These are phyloP conservation scores for Antennarius striatus DNA, from an alignment of 2,113 vertebrate species.

Conservation along the genomic window DNA sequence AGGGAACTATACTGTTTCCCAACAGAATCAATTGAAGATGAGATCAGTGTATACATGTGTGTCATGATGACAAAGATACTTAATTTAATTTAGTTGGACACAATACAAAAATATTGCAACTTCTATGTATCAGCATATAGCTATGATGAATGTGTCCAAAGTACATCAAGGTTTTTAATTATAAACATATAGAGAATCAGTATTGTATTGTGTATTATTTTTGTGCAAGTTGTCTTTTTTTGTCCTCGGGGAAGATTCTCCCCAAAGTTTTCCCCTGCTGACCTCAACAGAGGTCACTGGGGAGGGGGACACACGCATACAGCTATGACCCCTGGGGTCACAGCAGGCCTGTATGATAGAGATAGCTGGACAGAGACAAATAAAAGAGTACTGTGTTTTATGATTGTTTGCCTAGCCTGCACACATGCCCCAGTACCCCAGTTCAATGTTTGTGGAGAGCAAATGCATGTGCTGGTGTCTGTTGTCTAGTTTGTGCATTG, in stretches of 20 bases:
- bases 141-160: no score
- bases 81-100: no score
- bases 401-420: conserved; percentile 23
- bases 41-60: no score
- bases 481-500: conserved; percentile 33
- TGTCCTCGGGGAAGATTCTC: conserved; percentile 34
- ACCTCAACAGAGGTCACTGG: conserved; percentile 69
- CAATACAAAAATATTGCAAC: no score
- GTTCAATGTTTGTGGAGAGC: conserved; percentile 31
- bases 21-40: no score
- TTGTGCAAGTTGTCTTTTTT: conserved; percentile 9
- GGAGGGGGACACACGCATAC: conserved; percentile 44
- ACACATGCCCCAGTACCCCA: conserved; percentile 41
- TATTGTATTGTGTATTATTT: neutral
- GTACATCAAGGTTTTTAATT: no score
- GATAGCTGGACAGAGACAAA: conserved; percentile 65
- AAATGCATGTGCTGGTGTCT: conserved; percentile 41
- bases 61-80: no score
- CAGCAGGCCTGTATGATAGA: conserved; percentile 68
- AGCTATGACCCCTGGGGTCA: conserved; percentile 67
- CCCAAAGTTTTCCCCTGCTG: conserved; percentile 48
- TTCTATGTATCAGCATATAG: no score
- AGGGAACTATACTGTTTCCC: no score
- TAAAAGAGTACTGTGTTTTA: conserved; percentile 55
- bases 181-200: no score